These are phyloP conservation scores for Dendrolimus houi DNA, from an alignment of 2,888 invertebrate genomes.

Conservation along the genomic window DNA sequence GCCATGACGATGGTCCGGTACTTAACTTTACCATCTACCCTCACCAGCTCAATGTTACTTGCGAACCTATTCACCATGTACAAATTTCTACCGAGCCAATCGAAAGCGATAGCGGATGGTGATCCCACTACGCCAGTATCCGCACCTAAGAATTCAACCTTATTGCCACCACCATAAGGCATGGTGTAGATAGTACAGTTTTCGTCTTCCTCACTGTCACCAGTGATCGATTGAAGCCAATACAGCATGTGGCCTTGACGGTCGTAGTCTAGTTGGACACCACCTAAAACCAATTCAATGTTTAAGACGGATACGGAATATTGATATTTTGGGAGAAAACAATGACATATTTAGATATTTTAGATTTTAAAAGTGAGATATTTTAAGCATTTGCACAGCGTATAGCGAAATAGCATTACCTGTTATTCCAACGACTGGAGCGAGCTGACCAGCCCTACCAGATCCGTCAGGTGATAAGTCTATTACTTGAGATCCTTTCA, in stretches of 20 bases:
- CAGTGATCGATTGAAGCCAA: constrained; percentile 86
- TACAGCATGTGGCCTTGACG: constrained; percentile 88
- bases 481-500: constrained; percentile 92
- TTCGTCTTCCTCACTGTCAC: constrained; percentile 84
- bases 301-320: no score
- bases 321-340: no score
- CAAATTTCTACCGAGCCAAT: constrained; percentile 97
- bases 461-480: constrained; percentile 88
- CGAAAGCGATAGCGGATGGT: constrained; percentile 94
- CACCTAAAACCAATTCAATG: constrained; percentile 63
- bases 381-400: background rate
- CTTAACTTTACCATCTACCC: constrained; percentile 89
- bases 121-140: constrained; percentile 93
- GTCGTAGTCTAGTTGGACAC: constrained; percentile 94
- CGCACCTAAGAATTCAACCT: constrained; percentile 82
- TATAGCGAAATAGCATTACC: constrained; percentile 25
- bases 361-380: no score
- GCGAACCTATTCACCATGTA: constrained; percentile 94
- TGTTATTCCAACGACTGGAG: constrained; percentile 90
- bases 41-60: constrained; percentile 92
- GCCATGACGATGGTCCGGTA: constrained; percentile 91
- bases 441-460: constrained; percentile 85
- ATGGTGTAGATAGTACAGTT: constrained; percentile 92
- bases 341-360: no score
- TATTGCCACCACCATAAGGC: constrained; percentile 89